Percentiles rank a stretch among this genome's conserved stretches.
Conservation (phyloP, 1,140 invertebrate species). For the Neodiprion pinetum region DNA sequence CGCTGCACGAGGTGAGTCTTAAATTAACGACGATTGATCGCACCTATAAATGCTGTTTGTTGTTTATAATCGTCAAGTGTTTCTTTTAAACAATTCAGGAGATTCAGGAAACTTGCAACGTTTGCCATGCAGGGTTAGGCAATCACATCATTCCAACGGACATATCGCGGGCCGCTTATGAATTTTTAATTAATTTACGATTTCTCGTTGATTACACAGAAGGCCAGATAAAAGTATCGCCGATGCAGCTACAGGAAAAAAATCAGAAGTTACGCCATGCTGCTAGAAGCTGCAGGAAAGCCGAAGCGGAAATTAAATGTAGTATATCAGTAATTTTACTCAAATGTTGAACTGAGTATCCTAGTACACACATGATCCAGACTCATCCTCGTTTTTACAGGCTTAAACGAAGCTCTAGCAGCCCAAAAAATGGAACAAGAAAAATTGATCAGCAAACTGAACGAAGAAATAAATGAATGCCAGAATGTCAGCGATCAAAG, state of each 20-base stretch:
- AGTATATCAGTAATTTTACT: neutral
- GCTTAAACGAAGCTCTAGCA: neutral
- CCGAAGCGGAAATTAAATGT: constrained; percentile 10
- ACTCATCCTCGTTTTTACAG: neutral
- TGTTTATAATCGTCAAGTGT: neutral
- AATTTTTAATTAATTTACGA: neutral
- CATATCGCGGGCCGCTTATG: neutral
- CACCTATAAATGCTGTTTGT: neutral
- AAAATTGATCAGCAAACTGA: neutral
- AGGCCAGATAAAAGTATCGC: neutral
- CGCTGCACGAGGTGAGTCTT: too few species aligned
- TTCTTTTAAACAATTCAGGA: neutral
- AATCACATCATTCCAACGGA: neutral
- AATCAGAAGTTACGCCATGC: neutral
- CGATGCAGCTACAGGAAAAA: neutral
- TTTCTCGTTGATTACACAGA: neutral
- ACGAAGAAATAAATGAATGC: neutral
- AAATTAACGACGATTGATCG: too few species aligned
- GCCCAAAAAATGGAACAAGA: neutral
- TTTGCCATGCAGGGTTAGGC: too few species aligned
- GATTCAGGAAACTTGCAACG: neutral
- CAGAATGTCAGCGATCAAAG: neutral
- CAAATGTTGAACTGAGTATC: neutral
- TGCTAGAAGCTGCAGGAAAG: neutral
- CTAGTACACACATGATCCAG: neutral